A percentile compares a stretch with the other conserved stretches of the same genome.
phyloP scores from a whole-genome alignment of 2,113 vertebrate genomes.

The Calidris pygmaea region DNA sequence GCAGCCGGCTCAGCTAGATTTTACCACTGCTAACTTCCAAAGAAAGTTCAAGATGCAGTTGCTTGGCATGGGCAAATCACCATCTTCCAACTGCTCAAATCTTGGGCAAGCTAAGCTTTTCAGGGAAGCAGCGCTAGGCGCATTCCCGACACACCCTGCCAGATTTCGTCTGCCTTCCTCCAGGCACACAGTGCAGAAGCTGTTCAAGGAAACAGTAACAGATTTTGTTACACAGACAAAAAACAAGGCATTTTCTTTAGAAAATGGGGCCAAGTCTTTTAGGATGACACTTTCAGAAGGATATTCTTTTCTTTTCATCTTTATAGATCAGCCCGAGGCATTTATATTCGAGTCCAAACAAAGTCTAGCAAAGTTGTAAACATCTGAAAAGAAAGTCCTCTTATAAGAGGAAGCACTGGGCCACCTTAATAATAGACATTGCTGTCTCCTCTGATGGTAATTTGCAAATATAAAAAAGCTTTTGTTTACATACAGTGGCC shows the following conservation, averaged over 20 bases:
- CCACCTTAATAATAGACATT: neutral
- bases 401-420: neutral
- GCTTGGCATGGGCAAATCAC: neutral
- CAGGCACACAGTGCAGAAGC: neutral
- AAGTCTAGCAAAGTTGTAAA: constrained; percentile 32
- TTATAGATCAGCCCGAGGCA: constrained; percentile 25
- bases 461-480: neutral
- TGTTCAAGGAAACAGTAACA: constrained; percentile 7
- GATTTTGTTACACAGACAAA: constrained; percentile 24
- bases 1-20: neutral
- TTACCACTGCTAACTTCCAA: neutral
- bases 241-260: neutral
- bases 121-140: neutral
- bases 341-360: constrained; percentile 1
- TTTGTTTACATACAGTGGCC: neutral
- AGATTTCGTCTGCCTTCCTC: neutral
- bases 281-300: constrained; percentile 13
- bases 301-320: constrained; percentile 32
- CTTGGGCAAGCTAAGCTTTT: neutral
- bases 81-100: neutral
- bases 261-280: neutral
- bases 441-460: neutral
- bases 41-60: neutral
- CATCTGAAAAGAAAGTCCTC: neutral
- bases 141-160: neutral